phyloP scores from a whole-genome alignment of 2,113 vertebrate species.

The Ophthalmolycus amberensis region DNA sequence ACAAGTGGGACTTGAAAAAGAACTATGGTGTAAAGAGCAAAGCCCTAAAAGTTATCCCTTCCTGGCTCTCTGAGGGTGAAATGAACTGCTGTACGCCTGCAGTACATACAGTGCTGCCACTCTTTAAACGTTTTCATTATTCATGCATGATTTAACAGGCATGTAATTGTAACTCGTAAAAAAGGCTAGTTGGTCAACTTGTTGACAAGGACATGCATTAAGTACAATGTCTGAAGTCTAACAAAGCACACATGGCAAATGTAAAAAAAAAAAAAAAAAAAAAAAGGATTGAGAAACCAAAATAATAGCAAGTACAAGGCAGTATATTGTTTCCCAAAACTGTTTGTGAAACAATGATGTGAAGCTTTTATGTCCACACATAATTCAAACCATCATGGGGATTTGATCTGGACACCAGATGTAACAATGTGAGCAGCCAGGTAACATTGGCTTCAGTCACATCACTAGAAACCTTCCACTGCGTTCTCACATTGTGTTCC shows the following conservation, averaged over 20 bases:
- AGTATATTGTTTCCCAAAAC: neutral
- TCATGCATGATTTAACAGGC: constrained; percentile 32
- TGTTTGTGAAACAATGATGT: constrained; percentile 7
- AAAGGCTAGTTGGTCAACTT: constrained; percentile 27
- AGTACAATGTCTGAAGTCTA: constrained; percentile 20
- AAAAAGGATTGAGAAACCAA: neutral
- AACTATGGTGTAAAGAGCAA: constrained; percentile 79
- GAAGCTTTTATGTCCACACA: constrained; percentile 6
- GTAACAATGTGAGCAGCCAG: constrained; percentile 11
- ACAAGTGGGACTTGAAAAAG: constrained; percentile 90
- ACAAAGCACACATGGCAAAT: constrained; percentile 10
- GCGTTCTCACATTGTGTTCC: constrained; percentile 28
- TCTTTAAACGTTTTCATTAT: constrained; percentile 36
- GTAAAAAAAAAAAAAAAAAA: constrained; percentile 3
- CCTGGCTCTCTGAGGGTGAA: constrained; percentile 19
- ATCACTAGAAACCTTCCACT: constrained; percentile 1
- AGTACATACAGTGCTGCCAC: constrained; percentile 8
- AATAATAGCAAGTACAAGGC: neutral
- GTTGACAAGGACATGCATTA: constrained; percentile 34
- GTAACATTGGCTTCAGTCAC: constrained; percentile 2
- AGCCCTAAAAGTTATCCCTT: constrained; percentile 49
- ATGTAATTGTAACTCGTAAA: constrained; percentile 26
- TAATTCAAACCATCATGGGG: neutral
- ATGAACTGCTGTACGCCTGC: constrained; percentile 21
- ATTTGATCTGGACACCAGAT: constrained; percentile 36